Conservation (phyloP, 2,797 vertebrate genomes). For the Anomalospiza imberbis region DNA sequence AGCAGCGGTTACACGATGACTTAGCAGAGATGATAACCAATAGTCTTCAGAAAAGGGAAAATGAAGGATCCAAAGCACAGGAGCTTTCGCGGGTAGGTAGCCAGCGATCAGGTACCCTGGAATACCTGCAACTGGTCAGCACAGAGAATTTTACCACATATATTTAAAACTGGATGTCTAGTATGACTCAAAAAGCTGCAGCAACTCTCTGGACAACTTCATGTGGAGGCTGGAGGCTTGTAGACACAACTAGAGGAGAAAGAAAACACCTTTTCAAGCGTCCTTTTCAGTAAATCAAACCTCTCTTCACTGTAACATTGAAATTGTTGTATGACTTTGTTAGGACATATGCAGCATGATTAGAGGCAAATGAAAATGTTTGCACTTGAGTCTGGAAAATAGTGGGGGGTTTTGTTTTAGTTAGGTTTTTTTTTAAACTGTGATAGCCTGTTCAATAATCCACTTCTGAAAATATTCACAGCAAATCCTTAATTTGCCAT, state of each 20-base stretch:
- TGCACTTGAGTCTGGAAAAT: not conserved
- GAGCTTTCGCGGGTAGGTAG: conserved; percentile 72
- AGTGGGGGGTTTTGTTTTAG: not conserved
- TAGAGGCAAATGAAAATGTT: not conserved
- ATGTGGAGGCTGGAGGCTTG: not conserved
- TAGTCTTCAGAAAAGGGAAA: conserved; percentile 79
- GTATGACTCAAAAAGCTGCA: not conserved
- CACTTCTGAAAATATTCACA: conserved; percentile 4
- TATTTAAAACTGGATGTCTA: conserved; percentile 72
- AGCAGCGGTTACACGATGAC: conserved; percentile 89
- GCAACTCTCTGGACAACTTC: not conserved
- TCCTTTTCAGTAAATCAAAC: not conserved
- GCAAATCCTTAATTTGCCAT: not conserved
- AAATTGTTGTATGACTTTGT: not conserved
- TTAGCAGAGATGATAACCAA: conserved; percentile 89
- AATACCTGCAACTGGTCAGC: conserved; percentile 90
- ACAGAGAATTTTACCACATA: conserved; percentile 79
- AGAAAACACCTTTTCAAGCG: not conserved
- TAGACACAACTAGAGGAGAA: not conserved
- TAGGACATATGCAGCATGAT: not conserved
- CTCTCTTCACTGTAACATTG: not conserved
- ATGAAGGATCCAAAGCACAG: conserved; percentile 58
- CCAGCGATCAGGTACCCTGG: conserved; percentile 77
- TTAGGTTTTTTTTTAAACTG: not conserved
- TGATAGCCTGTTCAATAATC: not conserved